These are phyloP conservation scores for Lagopus muta DNA, from an alignment of 2,113 vertebrate species.

Conservation along the genomic window DNA sequence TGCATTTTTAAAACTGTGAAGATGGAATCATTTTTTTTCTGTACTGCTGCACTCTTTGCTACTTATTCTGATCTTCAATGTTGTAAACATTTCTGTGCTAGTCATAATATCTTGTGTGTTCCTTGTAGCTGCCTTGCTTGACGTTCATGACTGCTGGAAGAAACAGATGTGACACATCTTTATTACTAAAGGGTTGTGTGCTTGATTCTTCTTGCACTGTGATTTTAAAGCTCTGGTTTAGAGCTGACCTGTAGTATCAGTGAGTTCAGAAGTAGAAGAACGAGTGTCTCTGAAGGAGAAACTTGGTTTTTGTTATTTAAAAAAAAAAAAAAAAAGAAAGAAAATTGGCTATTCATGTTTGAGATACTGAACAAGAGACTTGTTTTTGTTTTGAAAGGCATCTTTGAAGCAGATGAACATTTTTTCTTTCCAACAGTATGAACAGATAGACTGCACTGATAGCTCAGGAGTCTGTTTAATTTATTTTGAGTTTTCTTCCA, in stretches of 20 bases:
- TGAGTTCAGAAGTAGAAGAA: background rate
- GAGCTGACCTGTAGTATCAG: background rate
- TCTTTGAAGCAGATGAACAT: background rate
- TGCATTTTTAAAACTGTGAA: background rate
- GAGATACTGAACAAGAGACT: background rate
- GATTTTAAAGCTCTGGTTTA: background rate
- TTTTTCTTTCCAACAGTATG: background rate
- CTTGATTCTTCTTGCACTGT: background rate
- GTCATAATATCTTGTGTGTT: background rate
- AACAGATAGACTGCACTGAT: background rate
- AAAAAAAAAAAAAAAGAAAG: background rate
- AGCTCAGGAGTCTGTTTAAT: background rate
- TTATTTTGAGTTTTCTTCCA: background rate
- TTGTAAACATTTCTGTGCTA: background rate
- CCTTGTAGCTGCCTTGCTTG: background rate
- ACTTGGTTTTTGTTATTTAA: background rate
- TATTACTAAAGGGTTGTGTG: background rate
- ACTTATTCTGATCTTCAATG: background rate
- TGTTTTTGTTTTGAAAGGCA: background rate
- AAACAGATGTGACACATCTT: background rate
- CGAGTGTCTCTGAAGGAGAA: background rate
- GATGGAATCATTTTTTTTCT: background rate
- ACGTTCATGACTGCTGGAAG: background rate
- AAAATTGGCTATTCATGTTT: background rate
- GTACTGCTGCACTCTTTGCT: constrained; percentile 4